Percentiles rank a stretch among this genome's conserved stretches.
Evolutionary conservation across 2,797 vertebrate species (phyloP).

Genomic region (Brotula barbata): DNA sequence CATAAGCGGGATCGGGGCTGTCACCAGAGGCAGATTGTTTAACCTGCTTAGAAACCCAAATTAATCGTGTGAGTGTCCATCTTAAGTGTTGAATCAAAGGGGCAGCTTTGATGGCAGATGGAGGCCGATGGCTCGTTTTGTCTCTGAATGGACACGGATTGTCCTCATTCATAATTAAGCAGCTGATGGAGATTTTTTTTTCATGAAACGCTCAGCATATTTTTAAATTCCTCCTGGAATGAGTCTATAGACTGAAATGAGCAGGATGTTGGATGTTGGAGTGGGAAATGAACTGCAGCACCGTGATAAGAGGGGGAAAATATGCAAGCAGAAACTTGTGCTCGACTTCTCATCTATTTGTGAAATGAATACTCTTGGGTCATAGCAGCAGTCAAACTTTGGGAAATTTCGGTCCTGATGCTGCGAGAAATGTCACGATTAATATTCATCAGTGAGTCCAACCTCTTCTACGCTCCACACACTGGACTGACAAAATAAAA

Average conservation of each 20-base stretch:
- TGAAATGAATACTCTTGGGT: too few species aligned
- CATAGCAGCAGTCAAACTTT: too few species aligned
- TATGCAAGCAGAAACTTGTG: too few species aligned
- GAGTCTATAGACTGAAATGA: not conserved
- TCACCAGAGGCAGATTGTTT: constrained; percentile 73
- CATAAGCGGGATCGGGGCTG: constrained; percentile 65
- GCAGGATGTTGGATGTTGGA: too few species aligned
- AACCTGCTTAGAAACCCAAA: constrained; percentile 74
- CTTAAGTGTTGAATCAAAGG: constrained; percentile 75
- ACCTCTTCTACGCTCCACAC: too few species aligned
- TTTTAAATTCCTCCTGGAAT: constrained; percentile 7
- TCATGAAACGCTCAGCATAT: constrained; percentile 51
- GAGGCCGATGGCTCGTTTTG: constrained; percentile 75
- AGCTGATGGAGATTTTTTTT: constrained; percentile 68
- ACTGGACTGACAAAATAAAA: too few species aligned
- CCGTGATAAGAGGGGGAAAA: too few species aligned
- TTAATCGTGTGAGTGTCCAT: constrained; percentile 69
- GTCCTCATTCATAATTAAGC: constrained; percentile 87
- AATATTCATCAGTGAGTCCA: too few species aligned
- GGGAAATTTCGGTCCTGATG: too few species aligned
- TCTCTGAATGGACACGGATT: constrained; percentile 82
- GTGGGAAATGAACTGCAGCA: too few species aligned
- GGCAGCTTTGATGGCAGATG: constrained; percentile 79
- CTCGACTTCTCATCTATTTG: too few species aligned
- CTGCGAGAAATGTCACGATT: too few species aligned